phyloP scores from a whole-genome alignment of 2,797 vertebrate genomes.

The Muraenolepis orangiensis region DNA sequence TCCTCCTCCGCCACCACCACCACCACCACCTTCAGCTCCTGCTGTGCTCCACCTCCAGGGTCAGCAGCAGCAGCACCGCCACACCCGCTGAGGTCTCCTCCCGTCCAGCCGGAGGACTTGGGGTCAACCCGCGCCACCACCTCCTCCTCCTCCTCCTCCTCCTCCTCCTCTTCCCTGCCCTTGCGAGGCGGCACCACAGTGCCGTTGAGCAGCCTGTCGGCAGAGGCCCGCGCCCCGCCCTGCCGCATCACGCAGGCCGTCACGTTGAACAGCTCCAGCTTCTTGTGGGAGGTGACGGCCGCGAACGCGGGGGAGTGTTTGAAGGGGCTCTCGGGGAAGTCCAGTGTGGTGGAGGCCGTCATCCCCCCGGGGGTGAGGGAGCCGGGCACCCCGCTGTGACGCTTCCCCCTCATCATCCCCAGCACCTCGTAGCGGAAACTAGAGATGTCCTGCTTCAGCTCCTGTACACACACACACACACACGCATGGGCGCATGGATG shows the following conservation, averaged over 20 bases:
- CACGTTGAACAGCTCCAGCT: slow-evolving; percentile 72
- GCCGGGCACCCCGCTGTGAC: slow-evolving; percentile 52
- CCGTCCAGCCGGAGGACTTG: not conserved
- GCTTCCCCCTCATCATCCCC: slow-evolving; percentile 85
- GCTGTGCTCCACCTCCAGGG: not conserved
- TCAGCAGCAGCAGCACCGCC: not conserved
- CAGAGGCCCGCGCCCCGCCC: slow-evolving; percentile 54
- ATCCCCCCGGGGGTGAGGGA: slow-evolving; percentile 45
- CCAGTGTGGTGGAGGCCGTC: slow-evolving; percentile 62
- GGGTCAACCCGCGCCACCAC: slow-evolving; percentile 11
- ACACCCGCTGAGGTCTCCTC: too few species aligned
- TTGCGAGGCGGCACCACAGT: slow-evolving; percentile 57
- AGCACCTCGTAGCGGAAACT: slow-evolving; percentile 97
- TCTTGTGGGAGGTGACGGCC: slow-evolving; percentile 67
- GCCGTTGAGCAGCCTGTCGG: slow-evolving; percentile 68
- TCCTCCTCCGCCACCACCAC: not conserved
- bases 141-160: slow-evolving; percentile 12
- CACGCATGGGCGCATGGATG: not conserved
- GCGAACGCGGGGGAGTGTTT: slow-evolving; percentile 67
- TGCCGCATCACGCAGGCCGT: slow-evolving; percentile 69
- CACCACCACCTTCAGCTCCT: not conserved
- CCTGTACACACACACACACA: slow-evolving; percentile 65
- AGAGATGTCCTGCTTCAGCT: slow-evolving; percentile 97
- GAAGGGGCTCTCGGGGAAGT: slow-evolving; percentile 76
- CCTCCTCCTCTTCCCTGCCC: slow-evolving; percentile 9